These are phyloP conservation scores for Kryptopterus vitreolus DNA, from an alignment of 2,797 vertebrate species.

Conservation along the genomic window DNA sequence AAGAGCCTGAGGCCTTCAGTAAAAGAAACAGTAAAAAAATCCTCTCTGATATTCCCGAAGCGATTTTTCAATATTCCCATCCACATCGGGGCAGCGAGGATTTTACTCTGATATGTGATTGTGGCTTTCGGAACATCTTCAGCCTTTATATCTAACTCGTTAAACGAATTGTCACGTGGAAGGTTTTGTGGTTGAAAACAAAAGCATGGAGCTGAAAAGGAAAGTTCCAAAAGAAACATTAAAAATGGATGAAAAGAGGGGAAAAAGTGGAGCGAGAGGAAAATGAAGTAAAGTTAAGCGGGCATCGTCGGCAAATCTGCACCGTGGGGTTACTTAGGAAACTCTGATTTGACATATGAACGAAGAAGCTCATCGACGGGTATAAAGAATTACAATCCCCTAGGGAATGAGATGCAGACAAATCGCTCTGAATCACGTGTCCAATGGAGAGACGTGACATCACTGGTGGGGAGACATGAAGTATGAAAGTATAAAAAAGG, in stretches of 20 bases:
- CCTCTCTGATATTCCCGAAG: conserved; percentile 35
- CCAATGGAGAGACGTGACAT: no score
- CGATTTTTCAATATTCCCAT: conserved; percentile 42
- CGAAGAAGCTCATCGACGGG: no score
- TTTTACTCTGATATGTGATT: conserved; percentile 12
- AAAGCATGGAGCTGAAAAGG: background rate
- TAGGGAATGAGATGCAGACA: no score
- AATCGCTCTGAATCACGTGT: no score
- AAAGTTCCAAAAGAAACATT: background rate
- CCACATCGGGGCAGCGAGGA: conserved; percentile 37
- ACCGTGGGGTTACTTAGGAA: background rate
- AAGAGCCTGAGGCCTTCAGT: conserved; percentile 5
- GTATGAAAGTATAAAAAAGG: no score
- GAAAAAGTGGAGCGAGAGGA: background rate
- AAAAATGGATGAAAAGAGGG: conserved; percentile 2
- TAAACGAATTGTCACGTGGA: background rate
- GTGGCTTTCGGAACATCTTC: conserved; percentile 1
- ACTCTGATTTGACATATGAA: background rate
- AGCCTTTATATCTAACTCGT: background rate
- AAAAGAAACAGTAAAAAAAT: conserved; percentile 43
- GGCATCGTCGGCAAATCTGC: background rate
- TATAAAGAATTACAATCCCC: no score
- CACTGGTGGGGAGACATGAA: no score
- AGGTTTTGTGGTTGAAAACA: conserved; percentile 12
- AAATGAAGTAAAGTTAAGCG: background rate